Percentiles rank a stretch among this genome's conserved stretches.
phyloP scores from a whole-genome alignment of 2,113 vertebrate genomes.

The Pterophyllum scalare region DNA sequence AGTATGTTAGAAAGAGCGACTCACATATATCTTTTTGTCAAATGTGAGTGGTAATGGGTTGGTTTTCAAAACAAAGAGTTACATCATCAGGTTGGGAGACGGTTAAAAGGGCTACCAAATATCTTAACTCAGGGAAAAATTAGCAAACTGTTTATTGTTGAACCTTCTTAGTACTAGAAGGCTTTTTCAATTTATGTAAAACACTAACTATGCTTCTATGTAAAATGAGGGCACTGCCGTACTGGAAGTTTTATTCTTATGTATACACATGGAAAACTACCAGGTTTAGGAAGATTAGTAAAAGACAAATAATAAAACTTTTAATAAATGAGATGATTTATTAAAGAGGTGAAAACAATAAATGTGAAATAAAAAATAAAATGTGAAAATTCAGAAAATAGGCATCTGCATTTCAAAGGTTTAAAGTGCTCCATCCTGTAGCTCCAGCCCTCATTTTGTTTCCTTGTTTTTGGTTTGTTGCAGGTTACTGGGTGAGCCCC shows the following conservation, averaged over 20 bases:
- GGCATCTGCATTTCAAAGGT: neutral
- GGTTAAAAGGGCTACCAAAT: slow-evolving; percentile 1
- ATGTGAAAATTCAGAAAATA: neutral
- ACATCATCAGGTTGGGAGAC: neutral
- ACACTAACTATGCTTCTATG: neutral
- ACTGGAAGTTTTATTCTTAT: neutral
- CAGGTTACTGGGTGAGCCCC: slow-evolving; percentile 73
- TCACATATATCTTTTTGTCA: neutral
- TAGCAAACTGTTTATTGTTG: neutral
- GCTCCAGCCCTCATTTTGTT: neutral
- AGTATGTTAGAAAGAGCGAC: neutral
- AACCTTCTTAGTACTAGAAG: neutral
- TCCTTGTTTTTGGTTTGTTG: neutral
- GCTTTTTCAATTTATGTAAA: neutral
- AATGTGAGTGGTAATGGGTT: neutral
- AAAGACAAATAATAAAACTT: neutral
- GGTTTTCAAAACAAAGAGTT: neutral
- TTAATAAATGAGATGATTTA: rapidly evolving
- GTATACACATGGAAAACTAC: neutral
- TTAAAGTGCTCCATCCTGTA: neutral
- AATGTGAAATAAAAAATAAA: too few species aligned
- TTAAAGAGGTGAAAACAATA: neutral
- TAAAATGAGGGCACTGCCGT: neutral
- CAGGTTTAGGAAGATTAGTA: neutral
- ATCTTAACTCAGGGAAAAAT: neutral